phyloP scores from a whole-genome alignment of 1,140 invertebrate species.

The Zaprionus africanus region DNA sequence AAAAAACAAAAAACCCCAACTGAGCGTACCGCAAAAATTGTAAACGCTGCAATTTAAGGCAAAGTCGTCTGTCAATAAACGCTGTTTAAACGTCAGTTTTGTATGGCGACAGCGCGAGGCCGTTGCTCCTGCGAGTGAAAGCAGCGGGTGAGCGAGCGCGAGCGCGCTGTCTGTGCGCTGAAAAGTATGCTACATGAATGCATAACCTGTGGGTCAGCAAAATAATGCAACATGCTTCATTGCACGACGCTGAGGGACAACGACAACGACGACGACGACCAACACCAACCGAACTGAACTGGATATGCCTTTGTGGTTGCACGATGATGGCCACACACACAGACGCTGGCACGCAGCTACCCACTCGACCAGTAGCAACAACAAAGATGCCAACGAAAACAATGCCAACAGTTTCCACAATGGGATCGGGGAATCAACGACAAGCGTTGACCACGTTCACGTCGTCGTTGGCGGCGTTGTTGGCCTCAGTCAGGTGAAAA shows the following conservation, averaged over 20 bases:
- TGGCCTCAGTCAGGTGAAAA: slow-evolving; percentile 42
- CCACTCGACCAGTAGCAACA: slow-evolving; percentile 38
- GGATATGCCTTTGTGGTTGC: slow-evolving; percentile 51
- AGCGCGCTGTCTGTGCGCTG: background rate
- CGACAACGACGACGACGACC: background rate
- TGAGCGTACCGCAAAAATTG: slow-evolving; percentile 29
- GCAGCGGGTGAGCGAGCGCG: background rate
- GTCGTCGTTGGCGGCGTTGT: background rate
- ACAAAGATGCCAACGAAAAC: slow-evolving; percentile 23
- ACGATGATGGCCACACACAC: slow-evolving; percentile 45
- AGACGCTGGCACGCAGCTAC: slow-evolving; percentile 4
- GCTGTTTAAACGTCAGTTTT: slow-evolving; percentile 50
- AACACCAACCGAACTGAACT: slow-evolving; percentile 1
- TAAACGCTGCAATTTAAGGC: slow-evolving; percentile 53
- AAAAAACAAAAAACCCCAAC: slow-evolving; percentile 10
- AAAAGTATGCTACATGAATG: slow-evolving; percentile 65
- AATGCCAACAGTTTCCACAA: slow-evolving; percentile 44
- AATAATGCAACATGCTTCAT: slow-evolving; percentile 59
- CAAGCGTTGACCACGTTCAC: slow-evolving; percentile 35
- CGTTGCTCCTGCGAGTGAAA: slow-evolving; percentile 28
- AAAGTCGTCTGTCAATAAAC: slow-evolving; percentile 60
- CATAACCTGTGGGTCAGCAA: slow-evolving; percentile 54
- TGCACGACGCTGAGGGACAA: slow-evolving; percentile 22
- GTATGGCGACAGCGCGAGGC: slow-evolving; percentile 16
- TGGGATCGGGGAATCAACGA: slow-evolving; percentile 40